phyloP scores from a whole-genome alignment of 2,888 invertebrate species.

The Epsilonema sp. region DNA sequence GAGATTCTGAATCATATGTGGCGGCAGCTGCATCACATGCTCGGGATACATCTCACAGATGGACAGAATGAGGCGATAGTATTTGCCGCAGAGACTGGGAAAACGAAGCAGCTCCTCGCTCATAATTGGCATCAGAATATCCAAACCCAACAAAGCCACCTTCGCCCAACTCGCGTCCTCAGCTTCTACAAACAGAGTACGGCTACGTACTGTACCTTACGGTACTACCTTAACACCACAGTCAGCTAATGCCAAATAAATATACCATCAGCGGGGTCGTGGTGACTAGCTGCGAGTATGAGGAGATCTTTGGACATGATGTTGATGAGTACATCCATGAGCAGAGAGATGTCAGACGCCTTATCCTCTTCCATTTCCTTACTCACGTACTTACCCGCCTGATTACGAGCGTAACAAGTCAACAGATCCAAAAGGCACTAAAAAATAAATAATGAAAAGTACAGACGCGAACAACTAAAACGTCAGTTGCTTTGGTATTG shows the following conservation, averaged over 20 bases:
- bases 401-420: slow-evolving; percentile 42
- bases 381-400: slow-evolving; percentile 26
- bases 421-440: slow-evolving; percentile 48
- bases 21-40: slow-evolving; percentile 36
- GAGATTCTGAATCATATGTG: slow-evolving; percentile 24
- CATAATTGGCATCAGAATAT: slow-evolving; percentile 52
- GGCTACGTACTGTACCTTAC: too few species aligned
- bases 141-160: slow-evolving; percentile 48
- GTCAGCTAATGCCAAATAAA: too few species aligned
- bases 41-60: slow-evolving; percentile 47
- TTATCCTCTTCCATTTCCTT: slow-evolving; percentile 43
- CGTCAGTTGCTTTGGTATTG: too few species aligned
- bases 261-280: too few species aligned
- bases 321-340: slow-evolving; percentile 53
- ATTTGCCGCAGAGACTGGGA: slow-evolving; percentile 19
- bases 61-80: slow-evolving; percentile 44
- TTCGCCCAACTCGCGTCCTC: slow-evolving; percentile 33
- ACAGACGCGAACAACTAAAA: too few species aligned
- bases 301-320: slow-evolving; percentile 40
- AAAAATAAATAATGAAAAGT: too few species aligned
- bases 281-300: slow-evolving; percentile 10
- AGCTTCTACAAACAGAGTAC: neutral
- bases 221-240: too few species aligned
- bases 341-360: slow-evolving; percentile 51
- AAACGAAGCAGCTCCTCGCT: slow-evolving; percentile 44